Percentiles rank a stretch among this genome's conserved stretches.
phyloP scores from a whole-genome alignment of 2,797 vertebrate species.

The Enteromius trimaculatus region DNA sequence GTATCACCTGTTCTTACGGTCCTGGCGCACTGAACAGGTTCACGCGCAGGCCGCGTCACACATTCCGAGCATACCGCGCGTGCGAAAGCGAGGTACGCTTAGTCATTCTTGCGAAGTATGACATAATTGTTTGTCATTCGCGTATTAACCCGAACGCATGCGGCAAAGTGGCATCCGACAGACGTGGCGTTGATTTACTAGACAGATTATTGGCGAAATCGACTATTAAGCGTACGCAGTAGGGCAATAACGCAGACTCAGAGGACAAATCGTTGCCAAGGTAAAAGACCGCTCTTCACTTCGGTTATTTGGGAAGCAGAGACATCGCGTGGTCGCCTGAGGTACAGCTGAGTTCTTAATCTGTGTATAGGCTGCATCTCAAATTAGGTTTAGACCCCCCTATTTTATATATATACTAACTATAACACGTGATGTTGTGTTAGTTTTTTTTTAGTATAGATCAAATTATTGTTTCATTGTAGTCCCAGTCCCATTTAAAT shows the following conservation, averaged over 20 bases:
- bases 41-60: constrained; percentile 23
- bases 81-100: background rate
- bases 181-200: background rate
- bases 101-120: background rate
- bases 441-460: background rate
- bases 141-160: background rate
- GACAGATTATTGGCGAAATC: background rate
- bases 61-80: constrained; percentile 17
- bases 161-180: background rate
- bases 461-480: background rate
- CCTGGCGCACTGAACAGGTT: constrained; percentile 15
- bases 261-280: background rate
- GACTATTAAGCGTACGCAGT: background rate
- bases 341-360: background rate
- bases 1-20: constrained; percentile 8
- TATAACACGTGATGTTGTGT: background rate
- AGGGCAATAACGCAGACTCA: background rate
- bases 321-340: constrained; percentile 37
- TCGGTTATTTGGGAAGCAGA: constrained; percentile 10
- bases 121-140: background rate
- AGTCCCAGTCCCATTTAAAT: background rate
- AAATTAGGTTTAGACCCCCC: background rate
- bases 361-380: background rate
- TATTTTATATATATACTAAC: background rate
- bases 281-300: background rate